phyloP scores from a whole-genome alignment of 2,888 invertebrate species.

The Drosophila mulleri region DNA sequence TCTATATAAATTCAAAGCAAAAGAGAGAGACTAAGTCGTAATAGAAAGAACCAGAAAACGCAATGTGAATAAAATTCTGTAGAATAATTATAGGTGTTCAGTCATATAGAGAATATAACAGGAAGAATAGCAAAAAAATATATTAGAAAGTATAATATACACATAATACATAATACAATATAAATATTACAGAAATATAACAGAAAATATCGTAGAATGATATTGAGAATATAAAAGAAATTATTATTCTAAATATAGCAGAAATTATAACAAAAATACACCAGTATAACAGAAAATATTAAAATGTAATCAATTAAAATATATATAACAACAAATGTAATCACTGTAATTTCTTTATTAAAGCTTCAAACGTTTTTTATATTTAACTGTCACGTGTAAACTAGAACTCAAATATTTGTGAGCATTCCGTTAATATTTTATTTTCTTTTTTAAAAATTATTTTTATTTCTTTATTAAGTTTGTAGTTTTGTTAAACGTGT shows the following conservation, averaged over 20 bases:
- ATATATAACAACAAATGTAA: not conserved
- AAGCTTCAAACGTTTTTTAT: not conserved
- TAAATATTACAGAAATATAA: not conserved
- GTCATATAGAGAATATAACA: not conserved
- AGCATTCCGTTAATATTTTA: slow-evolving; percentile 62
- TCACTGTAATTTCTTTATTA: not conserved
- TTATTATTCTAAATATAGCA: not conserved
- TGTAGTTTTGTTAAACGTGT: slow-evolving; percentile 42
- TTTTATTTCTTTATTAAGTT: slow-evolving; percentile 12
- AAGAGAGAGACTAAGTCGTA: not conserved
- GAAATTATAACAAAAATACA: not conserved
- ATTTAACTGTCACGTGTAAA: slow-evolving; percentile 35
- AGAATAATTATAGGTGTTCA: not conserved
- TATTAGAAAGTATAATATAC: not conserved
- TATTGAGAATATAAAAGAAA: not conserved
- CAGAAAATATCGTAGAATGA: not conserved
- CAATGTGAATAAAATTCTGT: too few relatives aligned
- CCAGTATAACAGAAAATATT: too few relatives aligned
- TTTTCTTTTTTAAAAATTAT: not conserved
- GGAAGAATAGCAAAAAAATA: not conserved
- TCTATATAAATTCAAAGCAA: not conserved
- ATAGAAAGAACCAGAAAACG: not conserved
- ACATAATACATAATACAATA: not conserved
- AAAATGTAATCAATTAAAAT: not conserved
- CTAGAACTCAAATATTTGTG: slow-evolving; percentile 42